Evolutionary conservation across 2,888 invertebrate genomes (phyloP).

Genomic region (Gerris lacustris): DNA sequence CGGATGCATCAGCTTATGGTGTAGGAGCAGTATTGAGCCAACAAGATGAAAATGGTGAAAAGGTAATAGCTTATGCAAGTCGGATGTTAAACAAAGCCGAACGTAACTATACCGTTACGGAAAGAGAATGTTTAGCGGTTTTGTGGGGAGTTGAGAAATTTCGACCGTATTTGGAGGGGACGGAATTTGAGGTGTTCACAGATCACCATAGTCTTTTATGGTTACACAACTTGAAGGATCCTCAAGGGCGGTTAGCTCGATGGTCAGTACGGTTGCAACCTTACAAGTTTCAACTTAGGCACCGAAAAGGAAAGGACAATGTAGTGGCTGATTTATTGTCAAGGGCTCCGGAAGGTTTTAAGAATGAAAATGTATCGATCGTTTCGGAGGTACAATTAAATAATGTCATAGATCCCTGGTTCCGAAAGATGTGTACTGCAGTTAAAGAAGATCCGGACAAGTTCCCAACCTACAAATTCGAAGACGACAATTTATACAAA

Average conservation of each 20-base stretch:
- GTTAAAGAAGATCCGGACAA: background rate
- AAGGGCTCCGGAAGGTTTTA: background rate
- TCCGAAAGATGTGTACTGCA: background rate
- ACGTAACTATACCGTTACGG: slow-evolving; percentile 27
- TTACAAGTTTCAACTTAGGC: background rate
- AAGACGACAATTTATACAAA: background rate
- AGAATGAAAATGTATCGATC: background rate
- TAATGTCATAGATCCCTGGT: background rate
- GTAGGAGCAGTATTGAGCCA: slow-evolving; percentile 26
- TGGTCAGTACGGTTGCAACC: slow-evolving; percentile 21
- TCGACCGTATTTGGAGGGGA: slow-evolving; percentile 29
- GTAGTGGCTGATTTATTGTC: slow-evolving; percentile 12
- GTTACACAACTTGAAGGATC: slow-evolving; percentile 29
- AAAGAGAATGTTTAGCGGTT: slow-evolving; percentile 29
- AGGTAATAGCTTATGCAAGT: slow-evolving; percentile 29
- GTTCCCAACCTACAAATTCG: background rate
- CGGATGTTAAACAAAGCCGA: slow-evolving; percentile 24
- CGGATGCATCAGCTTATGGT: slow-evolving; percentile 22
- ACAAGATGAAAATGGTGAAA: slow-evolving; percentile 21
- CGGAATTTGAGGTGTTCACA: slow-evolving; percentile 30
- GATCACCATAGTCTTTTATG: slow-evolving; percentile 30
- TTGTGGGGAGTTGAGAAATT: slow-evolving; percentile 26
- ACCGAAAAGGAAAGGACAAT: slow-evolving; percentile 14
- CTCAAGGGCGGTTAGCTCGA: slow-evolving; percentile 27
- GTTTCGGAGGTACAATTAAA: background rate